These are phyloP conservation scores for Eledona agricola DNA, from an alignment of 2,888 invertebrate species.

Conservation along the genomic window DNA sequence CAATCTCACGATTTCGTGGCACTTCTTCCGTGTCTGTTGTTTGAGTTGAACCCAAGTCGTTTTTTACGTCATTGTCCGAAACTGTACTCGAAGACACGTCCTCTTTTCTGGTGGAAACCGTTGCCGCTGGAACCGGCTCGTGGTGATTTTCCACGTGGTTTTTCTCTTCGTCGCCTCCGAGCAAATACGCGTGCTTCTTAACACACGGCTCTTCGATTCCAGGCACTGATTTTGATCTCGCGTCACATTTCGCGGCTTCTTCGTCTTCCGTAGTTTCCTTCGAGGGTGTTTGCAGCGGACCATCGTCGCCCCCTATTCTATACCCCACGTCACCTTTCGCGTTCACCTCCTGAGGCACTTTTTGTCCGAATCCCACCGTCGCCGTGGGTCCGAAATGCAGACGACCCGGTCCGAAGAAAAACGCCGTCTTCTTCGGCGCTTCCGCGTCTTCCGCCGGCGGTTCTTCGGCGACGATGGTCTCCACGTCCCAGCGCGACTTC, in stretches of 20 bases:
- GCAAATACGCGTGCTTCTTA: slow-evolving; percentile 27
- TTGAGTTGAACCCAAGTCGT: too few relatives aligned
- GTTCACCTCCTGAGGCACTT: slow-evolving; percentile 25
- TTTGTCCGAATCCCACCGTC: slow-evolving; percentile 41
- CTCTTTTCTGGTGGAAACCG: not conserved
- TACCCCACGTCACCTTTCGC: slow-evolving; percentile 29
- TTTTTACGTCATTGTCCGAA: too few relatives aligned
- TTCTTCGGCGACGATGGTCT: slow-evolving; percentile 41
- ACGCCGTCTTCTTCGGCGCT: slow-evolving; percentile 50
- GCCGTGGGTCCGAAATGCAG: slow-evolving; percentile 55
- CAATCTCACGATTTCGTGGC: too few relatives aligned
- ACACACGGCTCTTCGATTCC: slow-evolving; percentile 24
- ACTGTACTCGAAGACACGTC: too few relatives aligned
- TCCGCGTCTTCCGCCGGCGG: slow-evolving; percentile 52
- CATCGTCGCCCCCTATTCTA: slow-evolving; percentile 22
- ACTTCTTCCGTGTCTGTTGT: too few relatives aligned
- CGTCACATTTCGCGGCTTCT: slow-evolving; percentile 2
- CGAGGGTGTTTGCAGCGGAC: slow-evolving; percentile 1
- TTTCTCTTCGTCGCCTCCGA: slow-evolving; percentile 11
- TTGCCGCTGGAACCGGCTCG: not conserved
- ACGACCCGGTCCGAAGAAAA: slow-evolving; percentile 65
- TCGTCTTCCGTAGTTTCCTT: slow-evolving; percentile 17
- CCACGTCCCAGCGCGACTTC: slow-evolving; percentile 64
- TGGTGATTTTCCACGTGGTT: not conserved
- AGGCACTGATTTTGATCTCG: slow-evolving; percentile 3